phyloP scores from a whole-genome alignment of 2,888 invertebrate species.

The Himalopsyche anomala region DNA sequence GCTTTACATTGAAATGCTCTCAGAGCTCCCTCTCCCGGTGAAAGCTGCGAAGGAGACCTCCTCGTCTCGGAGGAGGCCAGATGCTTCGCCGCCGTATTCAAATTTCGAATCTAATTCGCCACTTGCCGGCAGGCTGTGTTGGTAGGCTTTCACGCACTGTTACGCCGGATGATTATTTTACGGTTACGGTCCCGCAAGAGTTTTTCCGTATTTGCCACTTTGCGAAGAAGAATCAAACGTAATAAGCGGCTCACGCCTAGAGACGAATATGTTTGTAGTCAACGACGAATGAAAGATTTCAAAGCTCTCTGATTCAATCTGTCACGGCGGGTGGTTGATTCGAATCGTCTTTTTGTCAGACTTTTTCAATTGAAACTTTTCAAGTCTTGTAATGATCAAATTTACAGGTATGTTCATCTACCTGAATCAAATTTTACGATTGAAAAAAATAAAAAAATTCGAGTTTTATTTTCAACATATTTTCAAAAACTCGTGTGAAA shows the following conservation, averaged over 20 bases:
- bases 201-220: conserved; percentile 28
- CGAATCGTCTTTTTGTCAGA: background rate
- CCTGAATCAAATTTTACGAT: no score
- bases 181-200: conserved; percentile 22
- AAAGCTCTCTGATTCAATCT: conserved; percentile 26
- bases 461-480: no score
- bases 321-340: conserved; percentile 26
- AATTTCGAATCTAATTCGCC: conserved; percentile 63
- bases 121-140: conserved; percentile 48
- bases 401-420: background rate
- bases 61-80: conserved; percentile 58
- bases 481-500: no score
- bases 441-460: no score
- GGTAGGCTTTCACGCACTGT: conserved; percentile 51
- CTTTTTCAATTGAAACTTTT: conserved; percentile 19
- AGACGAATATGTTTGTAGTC: conserved; percentile 16
- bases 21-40: conserved; percentile 49
- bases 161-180: conserved; percentile 56
- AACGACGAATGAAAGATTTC: background rate
- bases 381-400: conserved; percentile 1
- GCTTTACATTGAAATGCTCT: conserved; percentile 66
- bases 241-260: conserved; percentile 13
- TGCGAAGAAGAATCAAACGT: conserved; percentile 45
- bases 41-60: conserved; percentile 37
- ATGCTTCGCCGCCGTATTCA: conserved; percentile 62